Evolutionary conservation across 2,888 invertebrate species (phyloP), one percentile per base, ranked within the genome.

Genomic region (Limnephilus auricula): DNA sequence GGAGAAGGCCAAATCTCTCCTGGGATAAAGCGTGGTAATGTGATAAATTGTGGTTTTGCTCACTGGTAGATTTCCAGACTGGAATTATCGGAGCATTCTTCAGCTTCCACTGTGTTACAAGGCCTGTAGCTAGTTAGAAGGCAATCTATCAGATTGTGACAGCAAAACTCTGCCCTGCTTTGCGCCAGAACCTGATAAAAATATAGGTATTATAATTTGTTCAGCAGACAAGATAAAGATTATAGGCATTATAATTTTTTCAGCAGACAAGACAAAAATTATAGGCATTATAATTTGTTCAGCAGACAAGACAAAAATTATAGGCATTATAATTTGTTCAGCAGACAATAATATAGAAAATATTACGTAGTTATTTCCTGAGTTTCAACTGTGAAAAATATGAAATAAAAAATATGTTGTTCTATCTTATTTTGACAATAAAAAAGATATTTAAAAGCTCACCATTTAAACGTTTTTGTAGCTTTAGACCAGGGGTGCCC

Each of bases 31-130:
- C 18, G 80, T 31, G 80, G 32, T 82, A 32, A 31, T 18, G 80
- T 80, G 18, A 80, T 82, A 25, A 12, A 82, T 18, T 34, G 25
- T 82, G 31, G 13, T 82, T 84, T 45, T 91, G 90, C 95, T 94
- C 94, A 97, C 97, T 97, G 96, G 94, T 97, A 97, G 91, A 97
- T 97, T 95, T 97, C 97, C 92, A 97, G 95, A 94, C 97, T 97
- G 0, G 97, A 97, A 93, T 96, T 97, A 93, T 97, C 97, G 1
- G 97, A 96, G 15, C 95, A 95, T 0, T 96, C 95, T 65, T 96
- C 95, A 45, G 96, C 95, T 79, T 96, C 95, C 13, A 95, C 96
- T 89, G 95, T 95, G 90, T 96, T 96, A 92, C 95, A 96, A 0
- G 96, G 96, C 93, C 96, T 96, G 94, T 97, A 97, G 93, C 97